Evolutionary conservation across 2,113 vertebrate species (phyloP), one percentile per base, ranked within the genome.

Genomic region (Brachionichthys hirsutus): DNA sequence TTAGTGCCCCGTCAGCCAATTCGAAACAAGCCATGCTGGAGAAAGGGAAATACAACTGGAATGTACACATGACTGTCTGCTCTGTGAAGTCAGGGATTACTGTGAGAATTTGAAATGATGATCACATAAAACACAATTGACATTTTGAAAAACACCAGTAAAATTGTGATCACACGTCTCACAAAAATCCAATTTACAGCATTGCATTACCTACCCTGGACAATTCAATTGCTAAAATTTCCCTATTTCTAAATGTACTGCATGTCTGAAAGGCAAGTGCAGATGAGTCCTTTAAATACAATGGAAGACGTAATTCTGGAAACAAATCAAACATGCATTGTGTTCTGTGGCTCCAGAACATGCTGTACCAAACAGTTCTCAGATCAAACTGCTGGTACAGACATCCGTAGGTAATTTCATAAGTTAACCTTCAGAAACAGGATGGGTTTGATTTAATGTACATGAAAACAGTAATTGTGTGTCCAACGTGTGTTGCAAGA

Each of bases 391-490:
- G 41, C 24, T 45, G 20, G 47, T 48, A 49, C 54, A 57, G 19
- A 44, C 48, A 60, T 67, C 60, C 52, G 69, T 59, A 81, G 77
- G 75, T 71, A 70, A 82, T 85, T 67, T 73, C 58, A 79, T 50
- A 66, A 30, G 53, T 40, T 52, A 51, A 46, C 75, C 53, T 66
- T 82, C 59, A 42, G 60, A 73, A 63, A 73, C 35, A 54, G 57
- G 46, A 54, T 54, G 57, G 54, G 55, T 42, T 62, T 63, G 63
- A 76, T 72, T 67, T 70, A 70, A 78, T 78, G 70, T 50, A 76
- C 66, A 56, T 64, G 55, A 79, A 84, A 88, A 87, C 70, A 76
- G 74, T 80, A 70, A 77, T 61, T 70, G 24, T 62, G 82, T 85
- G 73, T 73, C 75, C 75, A 82, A 81, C 70, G 45, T 62, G 62